Percentiles rank a stretch among this genome's conserved stretches.
These are phyloP conservation scores for Drosophila acutilabella DNA, from an alignment of 2,888 invertebrate genomes.

Conservation along the genomic window DNA sequence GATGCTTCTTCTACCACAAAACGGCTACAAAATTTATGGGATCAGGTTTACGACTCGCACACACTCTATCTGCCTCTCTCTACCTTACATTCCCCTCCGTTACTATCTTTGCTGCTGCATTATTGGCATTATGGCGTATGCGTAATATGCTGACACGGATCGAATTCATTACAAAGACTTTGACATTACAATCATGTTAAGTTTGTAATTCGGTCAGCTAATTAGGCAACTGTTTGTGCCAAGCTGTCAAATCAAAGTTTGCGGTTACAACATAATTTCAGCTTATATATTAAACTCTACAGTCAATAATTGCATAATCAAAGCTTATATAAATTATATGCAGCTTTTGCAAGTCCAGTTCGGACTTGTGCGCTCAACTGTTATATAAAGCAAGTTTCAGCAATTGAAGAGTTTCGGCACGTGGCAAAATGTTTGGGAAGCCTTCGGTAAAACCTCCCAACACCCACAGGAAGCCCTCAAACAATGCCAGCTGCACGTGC, in stretches of 20 bases:
- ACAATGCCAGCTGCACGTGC: constrained; percentile 59
- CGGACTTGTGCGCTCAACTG: not conserved
- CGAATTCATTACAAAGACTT: constrained; percentile 34
- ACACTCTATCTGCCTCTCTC: not conserved
- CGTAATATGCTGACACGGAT: constrained; percentile 39
- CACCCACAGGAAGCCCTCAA: constrained; percentile 8
- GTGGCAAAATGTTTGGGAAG: constrained; percentile 33
- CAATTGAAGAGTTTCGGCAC: constrained; percentile 28
- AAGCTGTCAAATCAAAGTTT: not conserved
- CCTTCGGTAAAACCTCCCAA: constrained; percentile 40
- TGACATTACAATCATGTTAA: constrained; percentile 39
- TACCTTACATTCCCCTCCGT: not conserved
- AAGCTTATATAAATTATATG: constrained; percentile 33
- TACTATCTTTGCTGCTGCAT: constrained; percentile 26
- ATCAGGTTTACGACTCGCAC: constrained; percentile 48
- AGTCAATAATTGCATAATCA: constrained; percentile 17
- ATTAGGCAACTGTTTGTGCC: constrained; percentile 8
- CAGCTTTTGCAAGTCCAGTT: constrained; percentile 4
- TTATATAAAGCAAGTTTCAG: constrained; percentile 33
- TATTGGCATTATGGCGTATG: constrained; percentile 39
- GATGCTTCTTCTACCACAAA: constrained; percentile 53
- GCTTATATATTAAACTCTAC: constrained; percentile 5
- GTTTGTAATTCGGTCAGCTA: constrained; percentile 17
- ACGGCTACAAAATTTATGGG: constrained; percentile 66
- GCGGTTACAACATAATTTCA: constrained; percentile 8